Percentiles rank a stretch among this genome's conserved stretches.
Conservation (phyloP, 2,113 vertebrate genomes). For the Laticauda laticaudata region DNA sequence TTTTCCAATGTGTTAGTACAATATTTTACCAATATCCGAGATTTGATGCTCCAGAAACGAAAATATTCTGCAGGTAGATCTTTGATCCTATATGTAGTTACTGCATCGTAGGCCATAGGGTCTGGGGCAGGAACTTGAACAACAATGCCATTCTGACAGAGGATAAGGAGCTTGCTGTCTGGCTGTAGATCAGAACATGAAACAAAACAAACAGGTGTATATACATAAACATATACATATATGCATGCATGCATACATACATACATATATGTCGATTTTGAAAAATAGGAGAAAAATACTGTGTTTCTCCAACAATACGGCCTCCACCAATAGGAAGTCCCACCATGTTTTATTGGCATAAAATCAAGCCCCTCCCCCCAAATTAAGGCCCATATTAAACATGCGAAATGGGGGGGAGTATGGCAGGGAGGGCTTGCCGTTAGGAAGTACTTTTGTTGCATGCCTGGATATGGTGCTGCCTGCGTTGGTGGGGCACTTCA, state of each 20-base stretch:
- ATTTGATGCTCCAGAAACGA: conserved; percentile 88
- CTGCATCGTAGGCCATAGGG: conserved; percentile 32
- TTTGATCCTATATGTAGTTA: conserved; percentile 75
- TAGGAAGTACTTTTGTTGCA: no score
- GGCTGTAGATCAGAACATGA: conserved; percentile 66
- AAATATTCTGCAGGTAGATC: conserved; percentile 75
- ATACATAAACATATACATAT: neutral
- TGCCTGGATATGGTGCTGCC: no score
- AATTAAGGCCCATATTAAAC: no score
- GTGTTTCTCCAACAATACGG: no score
- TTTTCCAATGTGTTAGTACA: neutral
- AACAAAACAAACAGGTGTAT: conserved; percentile 12
- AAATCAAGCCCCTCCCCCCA: no score
- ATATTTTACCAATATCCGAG: conserved; percentile 81
- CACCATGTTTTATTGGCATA: no score
- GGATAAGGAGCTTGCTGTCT: conserved; percentile 77
- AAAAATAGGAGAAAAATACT: neutral
- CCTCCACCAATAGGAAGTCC: no score
- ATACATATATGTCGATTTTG: neutral
- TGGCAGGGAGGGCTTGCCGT: no score
- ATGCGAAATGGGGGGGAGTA: no score
- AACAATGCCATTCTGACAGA: conserved; percentile 83
- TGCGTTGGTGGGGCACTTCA: no score
- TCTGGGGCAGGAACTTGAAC: conserved; percentile 78
- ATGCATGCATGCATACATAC: neutral